Base-by-base conservation (phyloP, 2,113 vertebrate genomes). In the Anser brachyrhynchus region DNA sequence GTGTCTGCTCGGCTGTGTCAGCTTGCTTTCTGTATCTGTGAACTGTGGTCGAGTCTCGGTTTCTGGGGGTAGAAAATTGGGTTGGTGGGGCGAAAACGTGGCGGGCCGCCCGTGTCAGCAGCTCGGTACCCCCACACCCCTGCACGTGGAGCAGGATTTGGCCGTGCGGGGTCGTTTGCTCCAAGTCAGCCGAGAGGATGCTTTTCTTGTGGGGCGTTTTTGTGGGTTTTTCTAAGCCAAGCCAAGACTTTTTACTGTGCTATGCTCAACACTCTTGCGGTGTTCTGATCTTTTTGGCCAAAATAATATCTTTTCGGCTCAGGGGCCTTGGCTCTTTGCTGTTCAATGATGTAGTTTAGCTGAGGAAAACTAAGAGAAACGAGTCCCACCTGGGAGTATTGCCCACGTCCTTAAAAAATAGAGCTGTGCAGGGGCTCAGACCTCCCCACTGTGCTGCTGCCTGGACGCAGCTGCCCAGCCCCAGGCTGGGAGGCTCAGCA, bases 71-170 rank as follows among this genome's bases (percentile, higher is more conserved):
- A 35, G 72, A 10, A 51, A 21, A 29, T 3, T 1, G 7, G 9
- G 58, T 8, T 44, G 41, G 66, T 54, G 74, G 21, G 28, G 78
- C 15, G 14, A 86, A 52, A 62, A 19, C 0, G 26, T 7, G 9
- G 33, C 2, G 17, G 4, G 9, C 17, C 0, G 3, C 8, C 28
- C 1, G 16, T 7, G 20, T 11, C 66, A 4, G 1, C 41, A 19
- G 49, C 51, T 72, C 71, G 8, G 26, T 8, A 2, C 21, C 31
- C 75, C 62, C 26, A 20, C 10, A 25, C 14, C 55, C 41, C 28
- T 9, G 5, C 54, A 6, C 0, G 0, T 29, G 31, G 10, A 10
- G 21, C 2, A 4, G 20, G 31, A 43, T 13, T 64, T 49, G 6
- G 54, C 25, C 8, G 3, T 3, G 2, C 8, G 9, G 6, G 25